These are phyloP conservation scores for Gordius sp. DNA, from an alignment of 2,888 invertebrate genomes.

Conservation along the genomic window DNA sequence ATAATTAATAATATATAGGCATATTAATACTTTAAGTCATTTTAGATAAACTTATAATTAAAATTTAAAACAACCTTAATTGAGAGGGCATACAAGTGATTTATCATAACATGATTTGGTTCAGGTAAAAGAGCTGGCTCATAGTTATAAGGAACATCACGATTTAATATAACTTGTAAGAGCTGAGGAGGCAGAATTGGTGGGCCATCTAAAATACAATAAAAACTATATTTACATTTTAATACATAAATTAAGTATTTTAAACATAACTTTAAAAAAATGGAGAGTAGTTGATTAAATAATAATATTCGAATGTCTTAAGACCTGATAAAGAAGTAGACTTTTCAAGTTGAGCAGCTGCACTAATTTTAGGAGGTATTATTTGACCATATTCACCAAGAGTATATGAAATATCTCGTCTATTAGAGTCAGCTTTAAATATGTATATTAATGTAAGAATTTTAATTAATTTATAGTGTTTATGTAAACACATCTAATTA, in stretches of 20 bases:
- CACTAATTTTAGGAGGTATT: no score
- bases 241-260: not conserved
- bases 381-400: no score
- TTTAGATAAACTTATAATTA: not conserved
- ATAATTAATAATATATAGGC: constrained; percentile 18
- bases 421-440: no score
- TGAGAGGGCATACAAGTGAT: constrained; percentile 87
- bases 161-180: constrained; percentile 70
- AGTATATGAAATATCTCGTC: no score
- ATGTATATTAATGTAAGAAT: no score
- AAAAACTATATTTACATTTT: not conserved
- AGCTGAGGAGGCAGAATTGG: constrained; percentile 90
- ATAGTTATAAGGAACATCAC: constrained; percentile 87
- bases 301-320: no score
- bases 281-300: not conserved
- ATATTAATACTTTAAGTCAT: not conserved
- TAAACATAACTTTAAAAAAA: not conserved
- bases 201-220: constrained; percentile 34
- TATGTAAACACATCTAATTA: no score
- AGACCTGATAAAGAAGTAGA: no score
- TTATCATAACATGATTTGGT: constrained; percentile 98
- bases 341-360: no score
- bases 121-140: constrained; percentile 95
- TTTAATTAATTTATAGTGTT: no score
- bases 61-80: constrained; percentile 42